Conservation (phyloP, 1,140 invertebrate species). For the Helicoverpa armigera region DNA sequence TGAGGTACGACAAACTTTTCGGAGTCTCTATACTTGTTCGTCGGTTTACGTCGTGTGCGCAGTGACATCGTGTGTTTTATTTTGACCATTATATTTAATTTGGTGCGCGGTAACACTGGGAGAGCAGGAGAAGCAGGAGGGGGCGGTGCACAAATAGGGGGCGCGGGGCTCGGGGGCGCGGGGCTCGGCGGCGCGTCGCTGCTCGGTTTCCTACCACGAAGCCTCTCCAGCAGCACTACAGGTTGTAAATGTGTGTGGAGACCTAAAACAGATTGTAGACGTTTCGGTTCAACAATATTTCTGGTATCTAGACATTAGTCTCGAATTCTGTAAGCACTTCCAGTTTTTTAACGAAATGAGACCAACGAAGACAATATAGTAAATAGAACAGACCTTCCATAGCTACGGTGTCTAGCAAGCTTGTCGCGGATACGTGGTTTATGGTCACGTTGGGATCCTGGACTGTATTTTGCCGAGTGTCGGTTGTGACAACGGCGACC, state of each 20-base stretch:
- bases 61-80: background rate
- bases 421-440: slow-evolving; percentile 49
- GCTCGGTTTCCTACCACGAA: background rate
- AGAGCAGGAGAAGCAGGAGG: no score
- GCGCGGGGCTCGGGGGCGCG: background rate
- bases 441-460: slow-evolving; percentile 45
- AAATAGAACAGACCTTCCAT: slow-evolving; percentile 57
- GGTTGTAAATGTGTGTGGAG: slow-evolving; percentile 1
- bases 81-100: no score
- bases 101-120: background rate
- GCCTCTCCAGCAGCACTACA: slow-evolving; percentile 5
- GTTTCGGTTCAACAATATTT: no score
- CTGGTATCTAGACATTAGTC: no score
- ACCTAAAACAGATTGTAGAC: background rate
- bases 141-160: background rate
- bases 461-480: background rate
- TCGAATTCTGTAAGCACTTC: no score
- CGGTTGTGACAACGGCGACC: background rate
- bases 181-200: background rate
- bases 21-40: background rate
- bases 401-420: slow-evolving; percentile 56
- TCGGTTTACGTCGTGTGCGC: background rate
- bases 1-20: no score
- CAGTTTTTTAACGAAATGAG: no score
- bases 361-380: no score